A percentile compares a stretch with the other conserved stretches of the same genome.
Conservation (phyloP, 2,113 vertebrate genomes). For the Paradoxurus hermaphroditus region DNA sequence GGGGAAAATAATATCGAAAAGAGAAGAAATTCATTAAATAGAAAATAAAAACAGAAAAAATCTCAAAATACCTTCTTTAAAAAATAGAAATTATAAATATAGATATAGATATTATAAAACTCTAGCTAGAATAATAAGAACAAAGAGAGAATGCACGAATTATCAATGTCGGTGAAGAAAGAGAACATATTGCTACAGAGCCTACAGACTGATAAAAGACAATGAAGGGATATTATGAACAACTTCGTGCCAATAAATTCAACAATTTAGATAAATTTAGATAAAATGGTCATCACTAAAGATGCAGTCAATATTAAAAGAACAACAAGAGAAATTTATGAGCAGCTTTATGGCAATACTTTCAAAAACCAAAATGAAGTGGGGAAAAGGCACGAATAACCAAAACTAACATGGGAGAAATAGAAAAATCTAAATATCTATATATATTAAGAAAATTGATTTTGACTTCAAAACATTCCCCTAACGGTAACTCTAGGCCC, state of each 20-base stretch:
- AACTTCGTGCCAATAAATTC: not conserved
- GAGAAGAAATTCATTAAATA: not conserved
- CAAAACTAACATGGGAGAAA: not conserved
- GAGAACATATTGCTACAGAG: not conserved
- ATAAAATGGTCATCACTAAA: not conserved
- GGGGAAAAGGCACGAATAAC: not conserved
- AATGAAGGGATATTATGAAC: not conserved
- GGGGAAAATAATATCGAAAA: not conserved
- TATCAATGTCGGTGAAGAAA: not conserved
- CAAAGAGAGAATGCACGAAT: not conserved
- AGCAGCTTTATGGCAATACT: not conserved
- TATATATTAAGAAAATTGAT: not conserved
- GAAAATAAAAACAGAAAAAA: not conserved
- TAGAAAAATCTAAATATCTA: not conserved
- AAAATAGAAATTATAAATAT: not conserved
- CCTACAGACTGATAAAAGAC: not conserved
- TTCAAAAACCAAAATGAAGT: not conserved
- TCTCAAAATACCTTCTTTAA: not conserved
- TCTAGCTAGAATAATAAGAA: not conserved
- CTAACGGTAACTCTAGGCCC: not conserved
- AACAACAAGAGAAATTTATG: not conserved
- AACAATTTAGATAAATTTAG: not conserved
- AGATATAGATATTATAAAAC: not conserved
- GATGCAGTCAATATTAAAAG: not conserved
- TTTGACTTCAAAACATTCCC: not conserved